phyloP scores from a whole-genome alignment of 2,888 invertebrate species.

The Eurytoma adleriae region DNA sequence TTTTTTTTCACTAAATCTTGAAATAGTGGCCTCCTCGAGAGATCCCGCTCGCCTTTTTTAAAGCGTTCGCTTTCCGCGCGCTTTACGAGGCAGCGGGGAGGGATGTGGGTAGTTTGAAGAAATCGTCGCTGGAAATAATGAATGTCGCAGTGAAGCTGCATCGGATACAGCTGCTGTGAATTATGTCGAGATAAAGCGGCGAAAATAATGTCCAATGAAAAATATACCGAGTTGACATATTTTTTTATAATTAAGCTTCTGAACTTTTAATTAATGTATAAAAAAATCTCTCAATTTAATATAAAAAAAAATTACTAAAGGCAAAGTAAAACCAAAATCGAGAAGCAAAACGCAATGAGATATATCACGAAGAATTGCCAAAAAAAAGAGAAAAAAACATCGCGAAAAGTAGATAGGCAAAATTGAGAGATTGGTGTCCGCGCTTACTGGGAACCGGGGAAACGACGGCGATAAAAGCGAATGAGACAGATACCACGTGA shows the following conservation, averaged over 20 bases:
- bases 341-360: background rate
- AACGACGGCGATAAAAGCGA: slow-evolving; percentile 50
- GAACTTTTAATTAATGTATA: no score
- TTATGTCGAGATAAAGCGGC: no score
- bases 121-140: slow-evolving; percentile 19
- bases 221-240: no score
- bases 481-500: slow-evolving; percentile 48
- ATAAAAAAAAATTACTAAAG: background rate
- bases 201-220: no score
- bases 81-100: slow-evolving; percentile 42
- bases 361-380: background rate
- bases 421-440: slow-evolving; percentile 22
- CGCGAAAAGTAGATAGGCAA: background rate
- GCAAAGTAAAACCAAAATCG: background rate
- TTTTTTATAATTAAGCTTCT: no score
- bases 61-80: slow-evolving; percentile 23
- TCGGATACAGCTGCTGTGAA: no score
- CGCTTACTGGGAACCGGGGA: background rate
- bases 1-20: slow-evolving; percentile 59
- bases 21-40: slow-evolving; percentile 55
- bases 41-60: slow-evolving; percentile 10
- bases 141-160: slow-evolving; percentile 5
- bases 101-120: slow-evolving; percentile 14
- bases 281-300: background rate
- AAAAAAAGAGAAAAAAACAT: background rate